Base-by-base conservation (phyloP, 2,888 invertebrate species). In the Sialis fuliginosa region DNA sequence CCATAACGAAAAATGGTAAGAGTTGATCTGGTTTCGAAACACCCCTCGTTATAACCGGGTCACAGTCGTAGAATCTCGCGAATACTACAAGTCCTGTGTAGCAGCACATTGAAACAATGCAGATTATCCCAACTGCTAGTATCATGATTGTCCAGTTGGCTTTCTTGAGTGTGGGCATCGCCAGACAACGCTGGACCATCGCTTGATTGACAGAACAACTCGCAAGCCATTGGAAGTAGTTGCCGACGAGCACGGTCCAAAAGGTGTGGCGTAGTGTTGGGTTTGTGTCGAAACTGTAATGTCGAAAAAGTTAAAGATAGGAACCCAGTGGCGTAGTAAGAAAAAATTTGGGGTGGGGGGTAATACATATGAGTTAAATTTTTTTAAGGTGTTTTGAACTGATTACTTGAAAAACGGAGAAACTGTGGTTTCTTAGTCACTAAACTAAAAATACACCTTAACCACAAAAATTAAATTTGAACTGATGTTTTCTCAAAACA, bases 41-140 rank as follows among this genome's bases (percentile, higher is more conserved):
- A 48, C 77, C 75, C 43, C 78, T 77, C 9, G 79, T 78, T 5
- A 75, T 70, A n/a, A 91, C 67, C 0, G 92, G 92, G 65, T 92
- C 91, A 59, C 92, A 92, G 39, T 77, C 72, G 44, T 80, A 70
- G 58, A 89, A 92, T 2, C 80, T 81, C 0, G 91, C 89, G 61
- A 81, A 92, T 52, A 92, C 84, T 1, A 92, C 75, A 6, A 92
- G 69, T 0, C 92, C 92, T 45, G 86, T 84, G 58, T 85, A 84
- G 55, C 85, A 84, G 59, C 88, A 85, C 57, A 90, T 69, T 0
- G 78, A 74, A 1, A 90, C 74, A 31, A 92, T 76, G 7, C 71
- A 64, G 47, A 81, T 68, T 45, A 90, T 81, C 0, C 91, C 91
- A 3, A 75, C 63, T 0, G 87, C 81, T 64, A 90, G 79, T 50